A percentile compares a stretch with the other conserved stretches of the same genome.
These are phyloP conservation scores for Natator depressus DNA, from an alignment of 2,113 vertebrate species.

Conservation along the genomic window DNA sequence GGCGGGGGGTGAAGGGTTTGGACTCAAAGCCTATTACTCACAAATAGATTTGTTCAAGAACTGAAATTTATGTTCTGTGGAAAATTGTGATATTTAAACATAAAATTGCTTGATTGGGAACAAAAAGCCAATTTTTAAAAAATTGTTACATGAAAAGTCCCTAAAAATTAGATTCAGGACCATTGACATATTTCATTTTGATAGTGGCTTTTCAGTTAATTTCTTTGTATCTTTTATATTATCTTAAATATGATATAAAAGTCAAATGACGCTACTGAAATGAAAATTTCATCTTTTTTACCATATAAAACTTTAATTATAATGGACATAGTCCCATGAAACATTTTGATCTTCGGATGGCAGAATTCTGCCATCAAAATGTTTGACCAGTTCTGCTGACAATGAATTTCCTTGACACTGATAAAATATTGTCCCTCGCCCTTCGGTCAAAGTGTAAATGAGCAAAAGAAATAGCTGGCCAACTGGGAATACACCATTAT, in stretches of 20 bases:
- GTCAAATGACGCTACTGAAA: background rate
- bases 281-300: background rate
- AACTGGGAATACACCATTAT: background rate
- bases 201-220: too few relatives aligned
- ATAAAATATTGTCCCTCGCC: background rate
- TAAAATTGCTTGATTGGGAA: too few relatives aligned
- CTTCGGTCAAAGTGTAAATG: background rate
- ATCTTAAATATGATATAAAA: background rate
- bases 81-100: too few relatives aligned
- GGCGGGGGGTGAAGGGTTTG: too few relatives aligned
- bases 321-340: background rate
- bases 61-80: too few relatives aligned
- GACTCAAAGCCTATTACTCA: too few relatives aligned
- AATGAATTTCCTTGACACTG: background rate
- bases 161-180: too few relatives aligned
- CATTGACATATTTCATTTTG: too few relatives aligned
- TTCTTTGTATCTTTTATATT: too few relatives aligned
- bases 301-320: background rate
- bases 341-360: background rate
- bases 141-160: too few relatives aligned
- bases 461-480: background rate
- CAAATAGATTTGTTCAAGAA: too few relatives aligned
- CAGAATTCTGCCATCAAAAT: background rate
- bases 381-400: background rate
- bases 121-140: too few relatives aligned